phyloP scores from a whole-genome alignment of 2,113 vertebrate species.

The Chrysemys picta region DNA sequence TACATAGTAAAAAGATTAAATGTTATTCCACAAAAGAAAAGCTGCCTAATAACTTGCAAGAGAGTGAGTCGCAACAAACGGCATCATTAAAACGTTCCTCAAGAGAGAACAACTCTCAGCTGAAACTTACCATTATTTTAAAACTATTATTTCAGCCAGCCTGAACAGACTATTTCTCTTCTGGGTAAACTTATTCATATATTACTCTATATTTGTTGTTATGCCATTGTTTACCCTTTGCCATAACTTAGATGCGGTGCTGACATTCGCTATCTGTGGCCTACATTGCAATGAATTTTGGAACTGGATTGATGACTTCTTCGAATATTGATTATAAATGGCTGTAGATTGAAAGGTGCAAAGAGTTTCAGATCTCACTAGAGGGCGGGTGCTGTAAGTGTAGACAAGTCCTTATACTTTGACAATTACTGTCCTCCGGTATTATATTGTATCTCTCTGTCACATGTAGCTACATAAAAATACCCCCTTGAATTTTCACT shows the following conservation, averaged over 20 bases:
- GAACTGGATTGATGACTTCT: not conserved
- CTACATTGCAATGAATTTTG: not conserved
- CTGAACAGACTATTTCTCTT: not conserved
- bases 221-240: not conserved
- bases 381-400: not conserved
- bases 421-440: not conserved
- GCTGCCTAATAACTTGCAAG: conserved; percentile 9
- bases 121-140: not conserved
- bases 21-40: conserved; percentile 9
- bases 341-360: not conserved
- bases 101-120: conserved; percentile 3
- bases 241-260: not conserved
- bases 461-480: not conserved
- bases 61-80: not conserved
- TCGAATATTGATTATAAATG: not conserved
- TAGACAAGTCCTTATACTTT: not conserved
- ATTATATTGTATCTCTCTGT: not conserved
- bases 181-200: not conserved
- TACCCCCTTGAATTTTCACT: not conserved
- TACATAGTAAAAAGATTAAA: not conserved
- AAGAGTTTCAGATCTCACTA: not conserved
- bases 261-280: not conserved
- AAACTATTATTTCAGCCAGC: not conserved
- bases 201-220: not conserved
- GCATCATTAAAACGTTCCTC: not conserved